A percentile compares a stretch with the other conserved stretches of the same genome.
These are phyloP conservation scores for Axea sp. DNA, from an alignment of 2,888 invertebrate species.

Conservation along the genomic window DNA sequence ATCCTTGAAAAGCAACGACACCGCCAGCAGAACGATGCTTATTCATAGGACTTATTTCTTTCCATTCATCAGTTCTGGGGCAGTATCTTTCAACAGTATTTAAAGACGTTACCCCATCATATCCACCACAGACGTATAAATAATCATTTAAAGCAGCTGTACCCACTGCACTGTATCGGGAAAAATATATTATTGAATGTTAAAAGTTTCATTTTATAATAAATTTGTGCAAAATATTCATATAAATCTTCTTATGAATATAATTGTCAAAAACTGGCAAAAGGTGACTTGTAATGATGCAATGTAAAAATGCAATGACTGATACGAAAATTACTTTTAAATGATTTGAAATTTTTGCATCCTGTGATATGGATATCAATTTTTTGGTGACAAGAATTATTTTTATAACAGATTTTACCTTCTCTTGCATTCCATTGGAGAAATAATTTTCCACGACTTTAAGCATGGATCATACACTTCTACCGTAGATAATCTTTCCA, in stretches of 20 bases:
- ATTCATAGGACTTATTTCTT: slow-evolving; percentile 86
- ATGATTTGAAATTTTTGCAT: too few relatives aligned
- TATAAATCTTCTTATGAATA: too few relatives aligned
- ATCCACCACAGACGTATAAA: slow-evolving; percentile 91
- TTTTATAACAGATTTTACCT: too few relatives aligned
- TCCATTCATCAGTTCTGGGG: slow-evolving; percentile 87
- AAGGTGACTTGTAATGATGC: too few relatives aligned
- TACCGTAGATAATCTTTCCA: slow-evolving; percentile 88
- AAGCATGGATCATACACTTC: slow-evolving; percentile 89
- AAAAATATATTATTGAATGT: too few relatives aligned
- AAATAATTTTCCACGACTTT: slow-evolving; percentile 87
- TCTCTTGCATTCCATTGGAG: slow-evolving; percentile 89
- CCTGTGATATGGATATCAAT: too few relatives aligned
- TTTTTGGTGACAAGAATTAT: too few relatives aligned
- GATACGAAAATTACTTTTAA: too few relatives aligned
- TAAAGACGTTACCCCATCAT: slow-evolving; percentile 90
- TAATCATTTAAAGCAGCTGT: slow-evolving; percentile 89
- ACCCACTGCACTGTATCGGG: slow-evolving; percentile 88
- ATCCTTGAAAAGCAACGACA: slow-evolving; percentile 85
- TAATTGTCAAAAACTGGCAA: too few relatives aligned
- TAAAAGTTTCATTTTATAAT: too few relatives aligned
- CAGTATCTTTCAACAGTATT: slow-evolving; percentile 91
- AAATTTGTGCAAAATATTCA: too few relatives aligned
- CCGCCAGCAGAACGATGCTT: slow-evolving; percentile 87
- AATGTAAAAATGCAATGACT: too few relatives aligned